These are phyloP conservation scores for Acropternis orthonyx DNA, from an alignment of 2,797 vertebrate species.

Conservation along the genomic window DNA sequence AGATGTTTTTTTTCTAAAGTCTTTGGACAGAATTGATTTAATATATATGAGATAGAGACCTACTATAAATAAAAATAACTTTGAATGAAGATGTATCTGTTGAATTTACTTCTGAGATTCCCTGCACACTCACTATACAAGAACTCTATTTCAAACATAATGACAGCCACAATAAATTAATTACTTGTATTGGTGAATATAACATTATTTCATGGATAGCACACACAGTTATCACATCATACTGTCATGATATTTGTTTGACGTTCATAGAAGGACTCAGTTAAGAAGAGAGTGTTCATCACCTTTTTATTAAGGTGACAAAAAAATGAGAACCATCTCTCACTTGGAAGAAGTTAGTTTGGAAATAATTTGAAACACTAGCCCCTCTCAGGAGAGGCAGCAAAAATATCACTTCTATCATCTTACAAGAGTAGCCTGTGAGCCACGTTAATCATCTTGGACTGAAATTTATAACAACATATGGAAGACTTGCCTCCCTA, in stretches of 20 bases:
- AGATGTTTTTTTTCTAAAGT: background rate
- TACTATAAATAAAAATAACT: background rate
- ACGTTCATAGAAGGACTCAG: background rate
- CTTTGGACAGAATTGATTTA: background rate
- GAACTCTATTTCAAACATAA: background rate
- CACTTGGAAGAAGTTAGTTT: background rate
- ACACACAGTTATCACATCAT: background rate
- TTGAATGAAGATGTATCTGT: background rate
- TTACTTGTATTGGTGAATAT: background rate
- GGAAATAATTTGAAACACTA: constrained; percentile 32
- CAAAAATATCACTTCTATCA: constrained; percentile 46
- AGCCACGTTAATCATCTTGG: constrained; percentile 33
- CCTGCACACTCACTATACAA: background rate
- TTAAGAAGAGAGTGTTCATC: constrained; percentile 7
- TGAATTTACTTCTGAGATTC: background rate
- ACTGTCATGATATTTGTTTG: background rate
- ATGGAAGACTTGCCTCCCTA: constrained; percentile 40
- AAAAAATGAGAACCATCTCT: constrained; percentile 30
- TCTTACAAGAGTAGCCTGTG: constrained; percentile 28
- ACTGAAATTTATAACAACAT: constrained; percentile 47
- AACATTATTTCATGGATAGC: background rate
- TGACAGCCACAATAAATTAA: background rate
- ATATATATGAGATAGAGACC: background rate
- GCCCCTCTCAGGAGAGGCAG: background rate
- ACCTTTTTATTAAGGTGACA: constrained; percentile 1